phyloP scores from a whole-genome alignment of 2,113 vertebrate species.

The Phrynocephalus versicolor region DNA sequence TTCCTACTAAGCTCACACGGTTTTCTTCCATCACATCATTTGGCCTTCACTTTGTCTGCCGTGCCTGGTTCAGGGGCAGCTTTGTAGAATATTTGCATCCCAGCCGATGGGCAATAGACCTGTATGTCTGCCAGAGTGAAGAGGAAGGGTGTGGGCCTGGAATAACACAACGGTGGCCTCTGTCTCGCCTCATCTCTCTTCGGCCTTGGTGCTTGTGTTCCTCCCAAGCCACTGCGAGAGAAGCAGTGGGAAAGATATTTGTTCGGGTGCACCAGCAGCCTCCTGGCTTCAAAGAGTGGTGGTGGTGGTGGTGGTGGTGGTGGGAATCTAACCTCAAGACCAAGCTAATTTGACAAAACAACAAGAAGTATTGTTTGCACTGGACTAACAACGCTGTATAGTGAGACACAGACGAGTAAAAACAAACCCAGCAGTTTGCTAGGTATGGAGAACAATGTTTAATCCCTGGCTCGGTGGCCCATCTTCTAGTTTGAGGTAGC shows the following conservation, averaged over 20 bases:
- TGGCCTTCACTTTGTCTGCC: not conserved
- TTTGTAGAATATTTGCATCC: not conserved
- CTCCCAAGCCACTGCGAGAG: not conserved
- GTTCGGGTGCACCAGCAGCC: not conserved
- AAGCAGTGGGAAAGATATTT: not conserved
- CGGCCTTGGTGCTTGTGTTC: not conserved
- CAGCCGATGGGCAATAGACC: too few species aligned
- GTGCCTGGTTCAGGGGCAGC: not conserved
- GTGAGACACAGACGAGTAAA: conserved; percentile 15
- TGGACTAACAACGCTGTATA: not conserved
- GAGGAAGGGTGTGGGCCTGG: not conserved
- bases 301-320: too few species aligned
- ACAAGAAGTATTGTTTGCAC: not conserved
- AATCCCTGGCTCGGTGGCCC: conserved; percentile 6
- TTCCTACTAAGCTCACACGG: not conserved
- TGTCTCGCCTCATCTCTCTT: too few species aligned
- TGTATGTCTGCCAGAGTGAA: not conserved
- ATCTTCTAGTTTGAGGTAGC: not conserved
- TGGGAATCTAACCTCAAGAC: not conserved
- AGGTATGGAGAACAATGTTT: not conserved
- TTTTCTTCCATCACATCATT: not conserved
- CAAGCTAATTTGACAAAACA: not conserved
- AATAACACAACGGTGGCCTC: not conserved
- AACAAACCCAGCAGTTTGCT: not conserved
- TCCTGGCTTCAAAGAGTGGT: too few species aligned